These are phyloP conservation scores for Tanypteryx hageni DNA, from an alignment of 2,888 invertebrate species.

Conservation along the genomic window DNA sequence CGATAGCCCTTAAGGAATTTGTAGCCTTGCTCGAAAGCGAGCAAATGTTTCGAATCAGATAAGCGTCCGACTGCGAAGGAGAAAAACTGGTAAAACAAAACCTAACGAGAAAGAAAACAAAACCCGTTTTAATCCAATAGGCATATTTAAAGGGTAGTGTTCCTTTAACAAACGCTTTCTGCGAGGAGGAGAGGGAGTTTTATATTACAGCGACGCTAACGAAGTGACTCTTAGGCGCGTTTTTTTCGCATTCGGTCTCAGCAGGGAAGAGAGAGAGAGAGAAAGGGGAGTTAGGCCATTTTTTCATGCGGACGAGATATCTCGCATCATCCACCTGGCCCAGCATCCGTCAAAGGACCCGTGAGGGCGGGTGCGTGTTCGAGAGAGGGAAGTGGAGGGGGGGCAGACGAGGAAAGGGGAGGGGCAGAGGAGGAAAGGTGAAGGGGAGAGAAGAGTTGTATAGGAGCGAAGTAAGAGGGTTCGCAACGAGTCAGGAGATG, in stretches of 20 bases:
- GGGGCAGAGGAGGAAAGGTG: too few relatives aligned
- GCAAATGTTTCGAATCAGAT: too few relatives aligned
- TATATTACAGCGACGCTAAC: conserved; percentile 28
- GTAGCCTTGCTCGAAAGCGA: too few relatives aligned
- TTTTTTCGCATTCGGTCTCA: not conserved
- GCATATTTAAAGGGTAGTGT: not conserved
- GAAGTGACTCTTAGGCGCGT: not conserved
- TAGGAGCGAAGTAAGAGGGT: too few relatives aligned
- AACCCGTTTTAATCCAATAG: conserved; percentile 32
- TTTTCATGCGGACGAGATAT: conserved; percentile 9
- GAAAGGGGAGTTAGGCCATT: not conserved
- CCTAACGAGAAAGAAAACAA: not conserved
- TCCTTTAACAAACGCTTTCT: conserved; percentile 18
- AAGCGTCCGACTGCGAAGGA: too few relatives aligned
- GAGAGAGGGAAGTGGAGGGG: not conserved
- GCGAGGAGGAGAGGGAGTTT: not conserved
- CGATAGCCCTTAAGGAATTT: too few relatives aligned
- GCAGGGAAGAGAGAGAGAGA: not conserved
- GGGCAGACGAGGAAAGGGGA: too few relatives aligned
- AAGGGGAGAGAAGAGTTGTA: too few relatives aligned
- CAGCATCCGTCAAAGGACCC: not conserved
- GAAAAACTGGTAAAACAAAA: not conserved
- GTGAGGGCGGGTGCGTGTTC: not conserved
- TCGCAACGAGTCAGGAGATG: too few relatives aligned
- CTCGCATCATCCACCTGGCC: conserved; percentile 28